Evolutionary conservation across 2,113 vertebrate species (phyloP), one percentile per base, ranked within the genome.

Genomic region (Cynocephalus volans): DNA sequence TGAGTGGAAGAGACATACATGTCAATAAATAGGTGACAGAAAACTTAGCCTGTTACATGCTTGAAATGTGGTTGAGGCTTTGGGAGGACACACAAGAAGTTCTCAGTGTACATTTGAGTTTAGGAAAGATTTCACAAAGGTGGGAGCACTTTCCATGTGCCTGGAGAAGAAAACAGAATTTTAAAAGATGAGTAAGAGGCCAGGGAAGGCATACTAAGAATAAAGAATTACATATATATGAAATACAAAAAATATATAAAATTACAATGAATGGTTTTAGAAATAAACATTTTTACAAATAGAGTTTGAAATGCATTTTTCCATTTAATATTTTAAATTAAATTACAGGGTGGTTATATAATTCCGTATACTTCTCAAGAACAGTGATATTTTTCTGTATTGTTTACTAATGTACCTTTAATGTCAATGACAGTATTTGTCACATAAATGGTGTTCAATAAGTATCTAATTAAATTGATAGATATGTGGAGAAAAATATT

Each of bases 281-380:
- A 90, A 95, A 56, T 85, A 81, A 41, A 15, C 15, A 31, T 52
- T 50, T 14, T 86, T 54, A 36, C 26, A 60, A 85, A 62, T 89
- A 31, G 73, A 80, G 7, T 36, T 86, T 18, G 3, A 52, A 54
- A 7, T 76, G 8, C 21, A 50, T 86, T 48, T 70, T 88, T 62
- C 45, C 56, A 50, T 48, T 76, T 19, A 65, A n/a, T 72, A 72
- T 65, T 89, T 92, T 88, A 76, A n/a, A 89, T 70, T 69, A 76
- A 81, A 70, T 88, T 15, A 36, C 14, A 24, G 58, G 28, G 1
- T 81, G 33, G 8, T 28, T 76, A 33, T 88, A 18, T 45, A 17
- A 60, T 12, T 52, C 18, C 7, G 28, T 60, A 52, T 21, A n/a
- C 2, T 70, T 76, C 54, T 52, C 21, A 81, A 73, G 70, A 5